Conservation (phyloP, 2,888 invertebrate species). For the Catotricha subobsoleta region DNA sequence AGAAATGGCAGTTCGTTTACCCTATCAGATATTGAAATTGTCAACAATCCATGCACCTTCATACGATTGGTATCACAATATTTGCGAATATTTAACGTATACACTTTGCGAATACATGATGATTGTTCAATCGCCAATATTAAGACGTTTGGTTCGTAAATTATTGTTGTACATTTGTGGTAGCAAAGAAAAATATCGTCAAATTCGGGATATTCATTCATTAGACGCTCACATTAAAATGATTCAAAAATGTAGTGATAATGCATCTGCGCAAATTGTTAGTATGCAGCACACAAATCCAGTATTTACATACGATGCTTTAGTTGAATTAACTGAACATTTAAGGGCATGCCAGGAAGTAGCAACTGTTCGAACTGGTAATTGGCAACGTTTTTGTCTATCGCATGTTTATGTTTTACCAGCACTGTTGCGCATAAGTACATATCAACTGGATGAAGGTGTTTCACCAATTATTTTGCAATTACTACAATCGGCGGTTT, state of each 20-base stretch:
- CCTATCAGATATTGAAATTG: conserved; percentile 60
- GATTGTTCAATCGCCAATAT: conserved; percentile 68
- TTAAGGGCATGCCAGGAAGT: conserved; percentile 88
- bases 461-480: conserved; percentile 83
- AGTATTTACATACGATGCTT: conserved; percentile 64
- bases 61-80: conserved; percentile 40
- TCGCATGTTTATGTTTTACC: conserved; percentile 55
- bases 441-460: conserved; percentile 65
- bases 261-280: conserved; percentile 16
- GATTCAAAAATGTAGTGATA: conserved; percentile 30
- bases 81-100: conserved; percentile 41
- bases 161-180: conserved; percentile 82
- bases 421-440: conserved; percentile 68
- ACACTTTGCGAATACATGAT: conserved; percentile 89
- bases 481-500: conserved; percentile 75
- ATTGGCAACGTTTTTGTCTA: conserved; percentile 85
- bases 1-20: conserved; percentile 82
- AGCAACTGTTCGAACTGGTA: conserved; percentile 73
- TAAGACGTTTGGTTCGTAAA: conserved; percentile 79
- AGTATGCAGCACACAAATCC: conserved; percentile 16
- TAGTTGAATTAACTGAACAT: conserved; percentile 90
- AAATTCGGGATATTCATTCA: conserved; percentile 83
- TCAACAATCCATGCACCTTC: conserved; percentile 26
- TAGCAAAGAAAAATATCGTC: conserved; percentile 87
- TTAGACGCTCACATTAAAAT: conserved; percentile 74